These are phyloP conservation scores for Acanthosepion esculentum DNA, from an alignment of 2,888 invertebrate genomes.

Conservation along the genomic window DNA sequence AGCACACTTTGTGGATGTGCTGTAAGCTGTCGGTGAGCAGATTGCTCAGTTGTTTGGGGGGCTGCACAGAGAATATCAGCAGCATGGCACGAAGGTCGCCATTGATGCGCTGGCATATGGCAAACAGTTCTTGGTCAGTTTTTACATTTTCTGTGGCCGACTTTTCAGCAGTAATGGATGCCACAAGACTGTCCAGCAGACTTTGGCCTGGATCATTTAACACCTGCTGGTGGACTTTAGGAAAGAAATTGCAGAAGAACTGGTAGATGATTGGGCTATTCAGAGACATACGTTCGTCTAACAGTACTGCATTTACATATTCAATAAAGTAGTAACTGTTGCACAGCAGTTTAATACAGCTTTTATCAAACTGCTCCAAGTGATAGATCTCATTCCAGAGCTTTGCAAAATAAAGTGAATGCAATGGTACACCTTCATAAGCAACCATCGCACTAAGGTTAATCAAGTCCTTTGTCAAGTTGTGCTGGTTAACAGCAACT, in stretches of 20 bases:
- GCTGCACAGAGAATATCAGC: slow-evolving; percentile 72
- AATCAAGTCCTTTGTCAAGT: slow-evolving; percentile 88
- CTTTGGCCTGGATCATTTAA: slow-evolving; percentile 77
- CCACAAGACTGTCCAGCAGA: slow-evolving; percentile 80
- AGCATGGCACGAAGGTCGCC: slow-evolving; percentile 73
- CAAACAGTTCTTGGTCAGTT: slow-evolving; percentile 65
- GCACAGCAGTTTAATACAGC: slow-evolving; percentile 86
- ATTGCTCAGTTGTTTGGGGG: slow-evolving; percentile 66
- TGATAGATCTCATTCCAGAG: slow-evolving; percentile 92
- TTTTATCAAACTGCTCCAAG: slow-evolving; percentile 85
- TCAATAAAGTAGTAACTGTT: slow-evolving; percentile 89
- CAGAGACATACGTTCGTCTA: slow-evolving; percentile 89
- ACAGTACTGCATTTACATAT: slow-evolving; percentile 90
- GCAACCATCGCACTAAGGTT: slow-evolving; percentile 86
- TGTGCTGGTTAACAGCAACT: slow-evolving; percentile 90
- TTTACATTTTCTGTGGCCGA: slow-evolving; percentile 66
- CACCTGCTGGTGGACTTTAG: slow-evolving; percentile 83
- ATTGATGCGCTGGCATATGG: slow-evolving; percentile 68
- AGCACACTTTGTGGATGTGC: slow-evolving; percentile 66
- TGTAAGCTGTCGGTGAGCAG: slow-evolving; percentile 68
- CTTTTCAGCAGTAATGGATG: slow-evolving; percentile 76
- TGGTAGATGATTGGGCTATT: slow-evolving; percentile 89
- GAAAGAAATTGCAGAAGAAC: slow-evolving; percentile 91
- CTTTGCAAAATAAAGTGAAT: slow-evolving; percentile 91
- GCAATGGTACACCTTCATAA: slow-evolving; percentile 89